A percentile compares a stretch with the other conserved stretches of the same genome.
phyloP scores from a whole-genome alignment of 2,113 vertebrate genomes.

The Colaptes auratus region DNA sequence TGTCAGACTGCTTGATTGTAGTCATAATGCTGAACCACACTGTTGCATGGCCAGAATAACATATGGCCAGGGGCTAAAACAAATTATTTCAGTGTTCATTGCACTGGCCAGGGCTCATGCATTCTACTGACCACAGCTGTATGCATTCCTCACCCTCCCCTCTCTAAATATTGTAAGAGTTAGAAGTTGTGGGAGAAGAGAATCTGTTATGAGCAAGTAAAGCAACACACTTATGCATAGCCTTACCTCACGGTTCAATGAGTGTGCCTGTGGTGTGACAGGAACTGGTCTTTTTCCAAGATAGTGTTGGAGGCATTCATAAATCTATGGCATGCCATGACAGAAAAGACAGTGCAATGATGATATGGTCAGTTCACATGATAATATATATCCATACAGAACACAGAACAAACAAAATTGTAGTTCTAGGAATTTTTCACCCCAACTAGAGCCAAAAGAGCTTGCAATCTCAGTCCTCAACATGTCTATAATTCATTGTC shows the following conservation, averaged over 20 bases:
- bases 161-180: background rate
- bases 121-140: background rate
- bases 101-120: background rate
- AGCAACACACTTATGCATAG: background rate
- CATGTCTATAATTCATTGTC: background rate
- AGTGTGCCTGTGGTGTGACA: conserved; percentile 74
- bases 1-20: background rate
- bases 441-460: background rate
- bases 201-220: background rate
- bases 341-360: background rate
- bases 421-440: background rate
- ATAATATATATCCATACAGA: background rate
- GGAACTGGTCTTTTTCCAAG: conserved; percentile 77
- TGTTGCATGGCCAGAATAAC: background rate
- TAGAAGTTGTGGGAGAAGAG: background rate
- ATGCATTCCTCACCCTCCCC: background rate
- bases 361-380: background rate
- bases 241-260: conserved; percentile 84
- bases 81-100: background rate
- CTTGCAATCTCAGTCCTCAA: background rate
- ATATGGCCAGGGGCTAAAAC: background rate
- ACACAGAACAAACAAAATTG: background rate
- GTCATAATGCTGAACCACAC: background rate
- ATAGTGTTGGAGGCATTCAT: conserved; percentile 87
- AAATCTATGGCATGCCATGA: conserved; percentile 77